Evolutionary conservation across 1,140 invertebrate species (phyloP).

Genomic region (Microplitis mediator): DNA sequence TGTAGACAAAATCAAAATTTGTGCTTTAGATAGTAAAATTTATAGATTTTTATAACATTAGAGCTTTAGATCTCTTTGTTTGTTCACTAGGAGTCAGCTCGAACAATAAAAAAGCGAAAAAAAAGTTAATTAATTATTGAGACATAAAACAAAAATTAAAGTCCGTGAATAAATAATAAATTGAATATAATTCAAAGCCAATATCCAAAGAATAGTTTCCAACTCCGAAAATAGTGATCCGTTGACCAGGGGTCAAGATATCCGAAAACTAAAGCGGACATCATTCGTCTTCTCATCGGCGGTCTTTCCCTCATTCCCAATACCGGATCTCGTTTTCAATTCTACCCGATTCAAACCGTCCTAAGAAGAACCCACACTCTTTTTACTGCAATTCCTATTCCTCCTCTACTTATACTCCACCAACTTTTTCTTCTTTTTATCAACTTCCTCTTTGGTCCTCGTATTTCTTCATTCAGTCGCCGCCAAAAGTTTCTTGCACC

Average conservation of each 20-base stretch:
- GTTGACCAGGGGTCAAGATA: constrained; percentile 6
- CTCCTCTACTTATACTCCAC: not conserved
- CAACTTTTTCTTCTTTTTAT: not conserved
- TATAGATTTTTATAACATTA: no score
- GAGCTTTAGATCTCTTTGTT: no score
- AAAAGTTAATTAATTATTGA: no score
- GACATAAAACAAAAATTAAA: no score
- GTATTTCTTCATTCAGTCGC: not conserved
- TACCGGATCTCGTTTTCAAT: constrained; percentile 25
- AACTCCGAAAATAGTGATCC: constrained; percentile 1
- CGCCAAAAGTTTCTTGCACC: not conserved
- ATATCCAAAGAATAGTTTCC: no score
- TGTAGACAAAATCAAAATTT: no score
- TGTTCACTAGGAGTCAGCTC: no score
- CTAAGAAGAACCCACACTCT: not conserved
- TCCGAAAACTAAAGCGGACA: not conserved
- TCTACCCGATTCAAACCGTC: not conserved
- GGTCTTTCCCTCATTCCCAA: not conserved
- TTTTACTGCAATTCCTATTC: not conserved
- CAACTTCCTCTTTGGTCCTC: not conserved
- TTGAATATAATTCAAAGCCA: no score
- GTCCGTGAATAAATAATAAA: no score
- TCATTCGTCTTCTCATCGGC: constrained; percentile 24
- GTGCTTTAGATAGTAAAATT: no score
- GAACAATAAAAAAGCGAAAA: no score